phyloP scores from a whole-genome alignment of 1,140 invertebrate genomes.

The Lepidurus packardi region DNA sequence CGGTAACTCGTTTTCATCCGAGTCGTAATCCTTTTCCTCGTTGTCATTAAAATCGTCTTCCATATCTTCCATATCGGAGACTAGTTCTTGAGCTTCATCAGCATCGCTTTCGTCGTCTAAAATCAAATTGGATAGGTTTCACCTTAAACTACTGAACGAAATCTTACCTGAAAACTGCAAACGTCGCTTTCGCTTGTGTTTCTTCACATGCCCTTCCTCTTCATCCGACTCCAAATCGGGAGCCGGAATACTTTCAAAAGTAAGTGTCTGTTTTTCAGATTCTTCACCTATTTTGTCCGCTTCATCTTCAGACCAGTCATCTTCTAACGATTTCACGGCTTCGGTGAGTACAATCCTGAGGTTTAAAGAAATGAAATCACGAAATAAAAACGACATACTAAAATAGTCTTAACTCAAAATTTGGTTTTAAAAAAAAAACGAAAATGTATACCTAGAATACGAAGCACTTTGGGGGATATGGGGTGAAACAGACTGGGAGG shows the following conservation, averaged over 20 bases:
- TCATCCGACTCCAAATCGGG: background rate
- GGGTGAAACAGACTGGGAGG: background rate
- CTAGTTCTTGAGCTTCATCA: background rate
- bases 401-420: background rate
- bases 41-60: background rate
- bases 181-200: slow-evolving; percentile 7
- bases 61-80: background rate
- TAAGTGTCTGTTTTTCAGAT: background rate
- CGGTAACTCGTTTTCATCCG: slow-evolving; percentile 2
- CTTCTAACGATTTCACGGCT: background rate
- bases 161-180: slow-evolving; percentile 6
- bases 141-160: background rate
- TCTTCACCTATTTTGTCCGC: background rate
- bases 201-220: background rate
- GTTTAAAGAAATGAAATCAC: background rate
- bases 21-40: background rate
- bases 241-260: background rate
- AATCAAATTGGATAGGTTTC: background rate
- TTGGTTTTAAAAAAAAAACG: background rate
- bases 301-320: background rate
- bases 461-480: background rate
- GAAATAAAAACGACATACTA: background rate
- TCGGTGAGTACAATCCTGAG: background rate
- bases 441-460: background rate
- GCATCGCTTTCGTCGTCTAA: slow-evolving; percentile 1